Conservation (phyloP, 2,797 vertebrate genomes). For the Peromyscus nudipes region DNA sequence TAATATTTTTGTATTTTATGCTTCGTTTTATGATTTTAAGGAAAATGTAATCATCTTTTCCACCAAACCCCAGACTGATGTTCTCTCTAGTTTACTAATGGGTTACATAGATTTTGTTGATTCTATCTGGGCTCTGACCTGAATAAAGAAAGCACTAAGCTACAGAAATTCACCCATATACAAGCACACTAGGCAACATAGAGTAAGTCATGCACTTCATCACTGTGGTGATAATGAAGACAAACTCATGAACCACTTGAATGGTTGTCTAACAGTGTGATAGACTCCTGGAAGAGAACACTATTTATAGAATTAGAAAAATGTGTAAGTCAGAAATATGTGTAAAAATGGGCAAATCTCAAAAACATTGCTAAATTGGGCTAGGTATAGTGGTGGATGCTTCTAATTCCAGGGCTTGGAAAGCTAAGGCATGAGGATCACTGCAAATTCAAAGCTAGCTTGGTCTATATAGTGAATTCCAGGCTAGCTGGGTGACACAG, state of each 20-base stretch:
- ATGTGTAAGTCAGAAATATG: neutral
- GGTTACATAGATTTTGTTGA: slow-evolving; percentile 11
- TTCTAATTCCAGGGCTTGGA: neutral
- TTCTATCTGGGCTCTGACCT: neutral
- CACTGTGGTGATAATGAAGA: neutral
- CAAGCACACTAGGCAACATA: neutral
- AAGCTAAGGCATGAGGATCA: neutral
- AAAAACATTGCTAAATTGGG: slow-evolving; percentile 4
- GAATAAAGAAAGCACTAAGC: neutral
- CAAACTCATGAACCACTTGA: neutral
- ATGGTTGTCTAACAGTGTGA: neutral
- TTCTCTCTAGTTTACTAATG: slow-evolving; percentile 14
- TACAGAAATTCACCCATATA: neutral
- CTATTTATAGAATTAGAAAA: neutral
- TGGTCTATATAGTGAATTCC: neutral
- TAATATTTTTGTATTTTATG: neutral
- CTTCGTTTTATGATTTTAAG: neutral
- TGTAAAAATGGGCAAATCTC: neutral
- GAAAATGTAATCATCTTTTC: neutral
- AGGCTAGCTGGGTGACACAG: neutral
- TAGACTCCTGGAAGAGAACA: neutral
- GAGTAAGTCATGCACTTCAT: neutral
- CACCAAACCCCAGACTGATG: neutral
- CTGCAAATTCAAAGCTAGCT: neutral
- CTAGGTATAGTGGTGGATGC: neutral